phyloP scores from a whole-genome alignment of 2,888 invertebrate species.

The Beris morrisii region DNA sequence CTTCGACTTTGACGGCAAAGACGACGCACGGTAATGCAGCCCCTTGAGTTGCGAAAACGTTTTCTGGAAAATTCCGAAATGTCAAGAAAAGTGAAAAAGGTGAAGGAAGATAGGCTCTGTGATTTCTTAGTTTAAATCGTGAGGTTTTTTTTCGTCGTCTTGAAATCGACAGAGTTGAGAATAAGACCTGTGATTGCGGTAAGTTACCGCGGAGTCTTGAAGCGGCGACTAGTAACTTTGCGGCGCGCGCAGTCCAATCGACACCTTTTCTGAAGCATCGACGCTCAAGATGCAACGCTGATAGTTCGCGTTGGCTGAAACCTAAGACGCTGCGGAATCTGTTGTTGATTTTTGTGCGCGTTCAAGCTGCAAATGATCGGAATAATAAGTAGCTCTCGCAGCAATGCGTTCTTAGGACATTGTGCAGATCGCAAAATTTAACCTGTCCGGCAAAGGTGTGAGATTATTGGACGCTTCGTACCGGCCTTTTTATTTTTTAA shows the following conservation, averaged over 20 bases:
- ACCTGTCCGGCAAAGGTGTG: conserved; percentile 1
- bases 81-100: conserved; percentile 25
- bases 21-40: neutral
- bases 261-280: too few relatives aligned
- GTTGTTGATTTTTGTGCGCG: neutral
- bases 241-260: neutral
- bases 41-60: neutral
- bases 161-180: too few relatives aligned
- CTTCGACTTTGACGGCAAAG: neutral
- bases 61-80: conserved; percentile 21
- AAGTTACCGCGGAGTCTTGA: too few relatives aligned
- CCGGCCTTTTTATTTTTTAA: too few relatives aligned
- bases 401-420: neutral
- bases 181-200: too few relatives aligned
- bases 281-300: too few relatives aligned
- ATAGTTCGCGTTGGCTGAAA: too few relatives aligned
- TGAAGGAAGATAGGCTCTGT: neutral
- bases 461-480: conserved; percentile 12
- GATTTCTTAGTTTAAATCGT: conserved; percentile 19
- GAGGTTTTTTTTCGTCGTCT: neutral
- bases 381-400: conserved; percentile 7
- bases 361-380: conserved; percentile 22
- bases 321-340: too few relatives aligned
- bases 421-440: neutral
- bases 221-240: neutral